Base-by-base conservation (phyloP, 2,113 vertebrate species). In the Campylorhamphus procurvoides region DNA sequence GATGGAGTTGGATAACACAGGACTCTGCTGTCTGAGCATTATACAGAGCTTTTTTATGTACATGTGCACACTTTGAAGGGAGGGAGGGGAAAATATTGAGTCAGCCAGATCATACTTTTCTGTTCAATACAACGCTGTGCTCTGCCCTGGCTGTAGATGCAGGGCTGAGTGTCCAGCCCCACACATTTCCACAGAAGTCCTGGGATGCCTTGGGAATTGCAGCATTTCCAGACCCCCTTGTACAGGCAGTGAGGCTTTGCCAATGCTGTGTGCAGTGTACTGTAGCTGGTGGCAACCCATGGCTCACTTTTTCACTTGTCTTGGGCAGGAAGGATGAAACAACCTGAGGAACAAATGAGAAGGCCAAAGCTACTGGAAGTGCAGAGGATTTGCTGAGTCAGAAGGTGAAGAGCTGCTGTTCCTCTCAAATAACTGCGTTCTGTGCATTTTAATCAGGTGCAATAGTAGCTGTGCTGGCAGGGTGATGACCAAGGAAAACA, bases 101-200 rank as follows among this genome's bases (percentile, higher is more conserved):
- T 18, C 49, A 58, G 29, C 55, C 52, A 46, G 25, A 12, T n/a
- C 10, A 4, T 24, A n/a, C 27, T 5, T 31, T 53, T 47, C 49
- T 64, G 25, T 56, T 82, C 19, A 35, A 27, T 15, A 18, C 4
- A 2, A 23, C 0, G 1, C 28, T 28, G 52, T 0, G 53, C 15
- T 73, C 53, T 18, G 52, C 20, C 47, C 37, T 17, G 29, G 7
- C 25, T 25, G 29, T 33, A 50, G 40, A 25, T 16, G 29, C 50
- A 35, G 46, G 33, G 56, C 25, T 1, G 6, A 9, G 18, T 22
- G 31, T 19, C 3, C 40, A 47, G 55, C 35, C 46, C 33, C 15
- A 24, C 18, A 3, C 0, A 0, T 84, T 93, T 69, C 62, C 82
- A 79, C 2, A 0, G 24, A 25, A 47, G 29, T 88, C 69, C 24